Conservation (phyloP, 2,113 vertebrate genomes). For the Herpailurus yagouaroundi region DNA sequence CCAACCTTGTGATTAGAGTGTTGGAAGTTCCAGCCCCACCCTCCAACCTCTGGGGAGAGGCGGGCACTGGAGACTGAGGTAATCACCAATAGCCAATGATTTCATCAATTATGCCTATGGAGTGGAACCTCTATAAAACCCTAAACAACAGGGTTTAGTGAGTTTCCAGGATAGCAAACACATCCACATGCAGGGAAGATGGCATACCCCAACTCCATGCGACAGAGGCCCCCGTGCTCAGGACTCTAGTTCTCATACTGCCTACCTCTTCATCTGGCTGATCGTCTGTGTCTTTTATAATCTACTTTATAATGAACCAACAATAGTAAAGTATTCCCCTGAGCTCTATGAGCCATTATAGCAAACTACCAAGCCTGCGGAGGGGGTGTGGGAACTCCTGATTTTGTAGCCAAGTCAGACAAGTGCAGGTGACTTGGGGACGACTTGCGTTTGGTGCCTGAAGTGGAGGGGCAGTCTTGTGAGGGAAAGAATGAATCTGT, state of each 20-base stretch:
- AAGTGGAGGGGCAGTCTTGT: background rate
- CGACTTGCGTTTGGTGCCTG: background rate
- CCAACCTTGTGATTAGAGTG: background rate
- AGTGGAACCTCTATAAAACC: background rate
- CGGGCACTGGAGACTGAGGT: background rate
- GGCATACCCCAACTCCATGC: fast-evolving
- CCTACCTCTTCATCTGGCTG: background rate
- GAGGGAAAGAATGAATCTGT: background rate
- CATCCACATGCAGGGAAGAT: background rate
- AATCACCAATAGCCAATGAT: background rate
- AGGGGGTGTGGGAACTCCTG: background rate
- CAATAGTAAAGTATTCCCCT: background rate
- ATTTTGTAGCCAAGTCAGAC: background rate
- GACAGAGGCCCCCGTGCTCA: background rate
- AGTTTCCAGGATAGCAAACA: background rate
- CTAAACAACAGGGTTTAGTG: background rate
- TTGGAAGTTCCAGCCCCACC: background rate
- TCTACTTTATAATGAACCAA: background rate
- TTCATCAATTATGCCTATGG: background rate
- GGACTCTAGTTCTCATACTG: background rate
- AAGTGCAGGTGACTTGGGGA: background rate
- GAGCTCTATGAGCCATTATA: background rate
- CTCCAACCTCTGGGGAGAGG: background rate
- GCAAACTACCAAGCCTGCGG: background rate
- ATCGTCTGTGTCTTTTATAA: background rate